Base-by-base conservation (phyloP, 92 coral and sea anemone genomes). In the Epizoanthus stellaris region DNA sequence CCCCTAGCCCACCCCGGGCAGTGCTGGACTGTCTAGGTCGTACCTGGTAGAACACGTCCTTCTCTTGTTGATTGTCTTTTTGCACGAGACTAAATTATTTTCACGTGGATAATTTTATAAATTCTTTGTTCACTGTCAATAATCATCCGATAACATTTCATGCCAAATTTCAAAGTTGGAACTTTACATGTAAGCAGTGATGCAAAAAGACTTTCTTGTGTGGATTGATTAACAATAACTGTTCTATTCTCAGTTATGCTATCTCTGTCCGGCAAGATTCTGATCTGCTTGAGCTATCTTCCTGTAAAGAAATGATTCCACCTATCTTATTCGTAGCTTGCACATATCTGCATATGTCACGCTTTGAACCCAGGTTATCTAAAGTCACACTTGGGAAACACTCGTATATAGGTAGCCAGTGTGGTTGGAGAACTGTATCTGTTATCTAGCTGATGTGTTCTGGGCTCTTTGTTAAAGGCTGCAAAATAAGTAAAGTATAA, bases 21-120 rank as follows among this genome's bases (percentile, higher is more conserved):
- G 72, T 67, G 16, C 72, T 67, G 72, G 72, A 67, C 72, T 67
- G 72, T 67, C 47, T 67, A 67, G 72, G n/a, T 3, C 72, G 72
- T 67, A 67, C 72, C 72, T 67, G 72, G 43, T 6, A 0, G 38
- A 40, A 61, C 75, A 38, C 36, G 53, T 70, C 36, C 75, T 70
- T 70, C 75, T 70, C 75, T 70, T 7, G 75, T 70, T 70, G 75
- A 3, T 70, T 70, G 75, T 70, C 75, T 70, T 70, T 70, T 70
- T 70, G 54, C 75, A 9, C 75, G 19, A 70, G 23, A 38, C 2
- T 70, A 53, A 38, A 70, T 53, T 70, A 19, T 70, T 38, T 70
- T 70, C 54, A 38, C 17, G 36, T 0, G 6, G 36, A 1, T 70
- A 4, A 70, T 70, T 70, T 70, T 38, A 70, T 70, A 17, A 17